Base-by-base conservation (phyloP, 2,888 invertebrate species). In the Xestia c-nigrum region DNA sequence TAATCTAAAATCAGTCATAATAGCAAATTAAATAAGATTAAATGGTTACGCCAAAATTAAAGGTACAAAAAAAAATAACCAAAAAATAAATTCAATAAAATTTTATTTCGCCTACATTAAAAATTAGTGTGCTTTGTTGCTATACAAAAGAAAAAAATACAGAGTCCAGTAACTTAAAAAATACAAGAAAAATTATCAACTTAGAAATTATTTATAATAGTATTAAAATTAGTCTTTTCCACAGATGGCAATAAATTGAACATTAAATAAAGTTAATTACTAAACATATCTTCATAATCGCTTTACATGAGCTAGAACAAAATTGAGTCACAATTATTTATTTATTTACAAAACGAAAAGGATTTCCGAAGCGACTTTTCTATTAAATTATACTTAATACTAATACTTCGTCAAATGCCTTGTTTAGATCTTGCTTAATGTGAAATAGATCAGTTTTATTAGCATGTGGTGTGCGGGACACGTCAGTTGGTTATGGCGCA, bases 231-330 rank as follows among this genome's bases (percentile, higher is more conserved):
- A 96, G 96, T 96, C 96, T 96, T 96, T 94, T 94, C 92, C 93
- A 91, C 92, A 94, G 94, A 96, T 96, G 96, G 96, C 96, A 96
- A 90, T 93, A 94, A 92, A 95, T 94, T 95, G 95, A 96, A 96
- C 95, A 96, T 95, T 95, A 94, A 93, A 94, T 92, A 93, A 72
- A 76, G 31, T 61, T 82, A 82, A 52, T n/a, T 19, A 82, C 68
- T 85, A 87, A 38, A 68, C 61, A 67, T 76, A 64, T 14, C 40
- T 76, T 72, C 40, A 64, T 65, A 72, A 67, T 50, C 74, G 57
- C 74, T 65, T 63, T 64, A 81, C 50, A 78, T 40, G 72, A 68
- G 72, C 43, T 75, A 68, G 46, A 74, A 78, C 52, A 70, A 78
- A 65, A 72, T 65, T 55, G 77, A 78, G 87, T 88, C 88, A 82